Percentiles rank a stretch among this genome's conserved stretches.
Evolutionary conservation across 2,797 vertebrate genomes (phyloP).

Genomic region (Morelia viridis): DNA sequence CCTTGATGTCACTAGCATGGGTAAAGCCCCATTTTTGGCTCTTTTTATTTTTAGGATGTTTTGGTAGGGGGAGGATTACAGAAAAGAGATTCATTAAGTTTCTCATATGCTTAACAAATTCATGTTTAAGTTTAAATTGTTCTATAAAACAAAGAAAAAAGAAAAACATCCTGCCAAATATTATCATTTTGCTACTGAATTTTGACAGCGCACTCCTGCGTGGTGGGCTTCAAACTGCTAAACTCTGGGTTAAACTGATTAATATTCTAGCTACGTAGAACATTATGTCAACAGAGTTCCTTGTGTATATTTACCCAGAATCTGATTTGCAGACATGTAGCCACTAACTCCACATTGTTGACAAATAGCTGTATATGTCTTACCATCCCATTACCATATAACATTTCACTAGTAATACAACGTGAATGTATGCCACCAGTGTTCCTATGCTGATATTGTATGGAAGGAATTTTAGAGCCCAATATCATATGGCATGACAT

Average conservation of each 20-base stretch:
- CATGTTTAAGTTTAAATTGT: not conserved
- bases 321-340: not conserved
- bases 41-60: not conserved
- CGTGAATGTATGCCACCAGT: not conserved
- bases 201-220: not conserved
- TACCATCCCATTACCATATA: not conserved
- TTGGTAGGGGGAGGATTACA: not conserved
- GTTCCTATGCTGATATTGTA: not conserved
- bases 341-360: not conserved
- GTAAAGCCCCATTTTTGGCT: not conserved
- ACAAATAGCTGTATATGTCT: not conserved
- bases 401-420: not conserved
- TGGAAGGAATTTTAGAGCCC: too few relatives aligned
- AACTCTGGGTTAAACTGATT: not conserved
- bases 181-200: not conserved
- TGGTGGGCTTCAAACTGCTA: not conserved
- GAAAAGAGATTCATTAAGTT: not conserved
- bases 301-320: not conserved
- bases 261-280: not conserved
- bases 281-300: not conserved
- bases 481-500: not conserved
- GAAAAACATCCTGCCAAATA: not conserved
- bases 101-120: not conserved
- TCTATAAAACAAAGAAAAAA: not conserved
- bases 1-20: not conserved